Conservation (phyloP, 2,113 vertebrate genomes). For the Tamias sibiricus region DNA sequence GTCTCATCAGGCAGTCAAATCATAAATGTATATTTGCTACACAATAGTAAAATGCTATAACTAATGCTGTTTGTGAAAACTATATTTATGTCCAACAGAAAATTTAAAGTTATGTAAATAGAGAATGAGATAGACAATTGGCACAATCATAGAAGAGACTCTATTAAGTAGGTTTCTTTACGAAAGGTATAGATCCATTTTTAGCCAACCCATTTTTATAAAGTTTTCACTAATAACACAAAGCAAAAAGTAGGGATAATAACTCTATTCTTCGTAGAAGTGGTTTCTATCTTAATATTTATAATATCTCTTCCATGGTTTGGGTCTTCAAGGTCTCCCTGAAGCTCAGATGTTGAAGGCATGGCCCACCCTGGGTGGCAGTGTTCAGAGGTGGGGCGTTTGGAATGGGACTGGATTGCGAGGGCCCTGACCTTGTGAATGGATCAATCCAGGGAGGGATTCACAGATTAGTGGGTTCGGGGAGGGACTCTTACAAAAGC, state of each 20-base stretch:
- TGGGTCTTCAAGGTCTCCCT: no score
- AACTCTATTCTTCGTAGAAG: background rate
- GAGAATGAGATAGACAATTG: background rate
- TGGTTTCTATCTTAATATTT: background rate
- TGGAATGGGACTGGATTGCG: no score
- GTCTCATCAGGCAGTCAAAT: background rate
- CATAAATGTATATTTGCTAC: background rate
- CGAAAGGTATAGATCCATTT: background rate
- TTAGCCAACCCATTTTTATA: background rate
- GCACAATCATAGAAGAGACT: background rate
- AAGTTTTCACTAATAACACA: background rate
- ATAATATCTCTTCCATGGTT: background rate
- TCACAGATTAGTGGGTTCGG: no score
- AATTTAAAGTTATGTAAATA: background rate
- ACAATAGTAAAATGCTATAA: background rate
- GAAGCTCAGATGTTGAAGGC: no score
- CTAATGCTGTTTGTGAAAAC: background rate
- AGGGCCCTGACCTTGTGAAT: no score
- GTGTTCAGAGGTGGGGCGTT: no score
- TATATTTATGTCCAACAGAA: background rate
- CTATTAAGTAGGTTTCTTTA: background rate
- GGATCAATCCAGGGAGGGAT: no score
- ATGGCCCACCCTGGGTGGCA: no score
- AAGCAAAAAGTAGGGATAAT: background rate
- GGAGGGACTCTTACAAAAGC: no score